Conservation (phyloP, 2,797 vertebrate species). For the Melanotaenia parkinsoni region DNA sequence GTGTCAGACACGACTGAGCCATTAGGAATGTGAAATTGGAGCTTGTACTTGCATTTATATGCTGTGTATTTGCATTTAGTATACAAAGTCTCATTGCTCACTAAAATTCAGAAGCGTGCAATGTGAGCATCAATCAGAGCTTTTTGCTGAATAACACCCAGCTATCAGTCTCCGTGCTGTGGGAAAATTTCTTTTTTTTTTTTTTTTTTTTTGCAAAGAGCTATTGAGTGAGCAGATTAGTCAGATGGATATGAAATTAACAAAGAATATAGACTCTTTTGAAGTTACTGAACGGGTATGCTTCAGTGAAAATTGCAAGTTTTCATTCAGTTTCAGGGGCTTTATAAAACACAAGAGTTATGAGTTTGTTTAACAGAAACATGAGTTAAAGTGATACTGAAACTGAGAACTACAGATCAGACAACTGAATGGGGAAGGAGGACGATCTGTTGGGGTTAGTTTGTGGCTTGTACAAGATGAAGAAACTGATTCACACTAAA, state of each 20-base stretch:
- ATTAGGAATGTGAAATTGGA: neutral
- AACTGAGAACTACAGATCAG: too few species aligned
- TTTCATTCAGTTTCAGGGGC: conserved; percentile 15
- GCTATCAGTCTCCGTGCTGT: conserved; percentile 4
- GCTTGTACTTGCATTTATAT: neutral
- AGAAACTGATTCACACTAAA: too few species aligned
- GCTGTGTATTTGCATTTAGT: neutral
- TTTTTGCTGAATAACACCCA: conserved; percentile 21
- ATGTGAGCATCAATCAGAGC: conserved; percentile 32
- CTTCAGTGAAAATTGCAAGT: conserved; percentile 14
- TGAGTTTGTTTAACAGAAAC: neutral
- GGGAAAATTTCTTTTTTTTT: neutral
- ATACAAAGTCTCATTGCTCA: conserved; percentile 1
- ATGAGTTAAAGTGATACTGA: neutral
- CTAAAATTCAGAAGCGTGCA: conserved; percentile 23
- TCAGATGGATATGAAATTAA: conserved; percentile 46
- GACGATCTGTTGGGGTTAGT: too few species aligned
- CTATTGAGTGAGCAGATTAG: conserved; percentile 50
- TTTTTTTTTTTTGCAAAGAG: neutral
- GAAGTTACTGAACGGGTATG: conserved; percentile 20
- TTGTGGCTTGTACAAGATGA: too few species aligned
- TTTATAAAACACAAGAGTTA: conserved; percentile 3
- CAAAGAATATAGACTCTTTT: conserved; percentile 25
- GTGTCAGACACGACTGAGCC: too few species aligned
- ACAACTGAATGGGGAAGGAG: too few species aligned